phyloP scores from a whole-genome alignment of 2,888 invertebrate species.

The Agrochola lota region DNA sequence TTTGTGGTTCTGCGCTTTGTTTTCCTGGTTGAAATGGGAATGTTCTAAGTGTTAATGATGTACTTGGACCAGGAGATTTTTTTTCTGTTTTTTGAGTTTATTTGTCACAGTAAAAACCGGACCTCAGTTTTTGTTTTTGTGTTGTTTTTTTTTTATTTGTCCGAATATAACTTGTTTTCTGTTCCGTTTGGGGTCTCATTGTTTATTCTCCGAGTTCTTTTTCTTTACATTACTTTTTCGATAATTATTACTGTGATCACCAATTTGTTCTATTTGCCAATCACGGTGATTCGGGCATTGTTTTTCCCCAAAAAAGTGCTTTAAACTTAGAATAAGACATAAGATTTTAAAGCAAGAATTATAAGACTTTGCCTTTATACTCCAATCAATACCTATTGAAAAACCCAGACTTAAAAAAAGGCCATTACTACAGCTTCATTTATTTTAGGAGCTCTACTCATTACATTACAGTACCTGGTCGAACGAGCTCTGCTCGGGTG shows the following conservation, averaged over 20 bases:
- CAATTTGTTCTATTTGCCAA: neutral
- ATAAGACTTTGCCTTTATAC: neutral
- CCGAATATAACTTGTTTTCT: neutral
- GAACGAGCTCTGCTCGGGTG: no score
- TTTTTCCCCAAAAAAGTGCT: neutral
- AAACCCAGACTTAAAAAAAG: neutral
- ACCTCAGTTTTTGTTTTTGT: neutral
- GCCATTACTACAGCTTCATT: neutral
- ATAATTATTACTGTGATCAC: no score
- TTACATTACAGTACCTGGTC: neutral
- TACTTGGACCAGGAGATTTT: neutral
- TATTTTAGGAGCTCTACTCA: neutral
- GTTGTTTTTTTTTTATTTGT: neutral
- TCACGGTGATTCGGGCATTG: neutral
- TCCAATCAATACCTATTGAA: neutral
- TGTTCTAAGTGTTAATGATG: slow-evolving; percentile 31
- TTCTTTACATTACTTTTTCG: no score
- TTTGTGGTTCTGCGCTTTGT: slow-evolving; percentile 34
- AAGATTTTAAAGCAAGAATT: neutral
- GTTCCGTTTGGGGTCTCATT: neutral
- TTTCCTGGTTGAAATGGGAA: slow-evolving; percentile 18
- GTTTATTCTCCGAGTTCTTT: neutral
- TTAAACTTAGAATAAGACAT: neutral
- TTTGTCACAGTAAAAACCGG: no score
- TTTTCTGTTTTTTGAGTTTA: neutral